Evolutionary conservation across 1,140 invertebrate genomes (phyloP).

Genomic region (Cherax destructor): DNA sequence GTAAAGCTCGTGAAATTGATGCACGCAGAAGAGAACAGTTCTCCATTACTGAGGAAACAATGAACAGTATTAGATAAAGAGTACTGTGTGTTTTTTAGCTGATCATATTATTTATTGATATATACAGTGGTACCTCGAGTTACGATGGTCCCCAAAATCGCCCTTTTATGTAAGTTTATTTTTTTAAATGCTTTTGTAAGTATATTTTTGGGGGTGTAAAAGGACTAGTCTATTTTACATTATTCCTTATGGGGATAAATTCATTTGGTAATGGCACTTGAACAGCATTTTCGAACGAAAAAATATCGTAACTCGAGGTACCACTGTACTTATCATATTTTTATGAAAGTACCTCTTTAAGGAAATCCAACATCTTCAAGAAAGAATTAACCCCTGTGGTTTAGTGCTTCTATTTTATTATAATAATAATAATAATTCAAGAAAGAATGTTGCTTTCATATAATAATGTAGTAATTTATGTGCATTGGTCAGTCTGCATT

Average conservation of each 20-base stretch:
- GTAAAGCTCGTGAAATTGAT: slow-evolving; percentile 78
- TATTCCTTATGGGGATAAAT: too few species aligned
- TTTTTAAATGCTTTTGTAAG: too few species aligned
- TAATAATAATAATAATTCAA: neutral
- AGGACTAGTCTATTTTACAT: too few species aligned
- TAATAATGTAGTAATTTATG: neutral
- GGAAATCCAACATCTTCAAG: neutral
- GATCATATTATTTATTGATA: neutral
- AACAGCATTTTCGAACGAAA: too few species aligned
- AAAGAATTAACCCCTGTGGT: too few species aligned
- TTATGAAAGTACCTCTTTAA: neutral
- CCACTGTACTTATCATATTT: neutral
- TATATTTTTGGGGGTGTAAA: too few species aligned
- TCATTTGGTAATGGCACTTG: too few species aligned
- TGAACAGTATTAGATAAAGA: slow-evolving; percentile 45
- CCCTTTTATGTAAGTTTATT: too few species aligned
- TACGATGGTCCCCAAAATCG: too few species aligned
- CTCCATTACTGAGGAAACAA: slow-evolving; percentile 61
- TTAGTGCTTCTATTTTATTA: too few species aligned
- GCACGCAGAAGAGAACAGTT: slow-evolving; percentile 65
- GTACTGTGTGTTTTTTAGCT: neutral
- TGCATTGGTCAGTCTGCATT: neutral
- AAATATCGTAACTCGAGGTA: too few species aligned
- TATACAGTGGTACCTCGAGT: too few species aligned
- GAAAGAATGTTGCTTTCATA: neutral